These are phyloP conservation scores for Xiphophorus hellerii DNA, from an alignment of 2,113 vertebrate genomes.

Conservation along the genomic window DNA sequence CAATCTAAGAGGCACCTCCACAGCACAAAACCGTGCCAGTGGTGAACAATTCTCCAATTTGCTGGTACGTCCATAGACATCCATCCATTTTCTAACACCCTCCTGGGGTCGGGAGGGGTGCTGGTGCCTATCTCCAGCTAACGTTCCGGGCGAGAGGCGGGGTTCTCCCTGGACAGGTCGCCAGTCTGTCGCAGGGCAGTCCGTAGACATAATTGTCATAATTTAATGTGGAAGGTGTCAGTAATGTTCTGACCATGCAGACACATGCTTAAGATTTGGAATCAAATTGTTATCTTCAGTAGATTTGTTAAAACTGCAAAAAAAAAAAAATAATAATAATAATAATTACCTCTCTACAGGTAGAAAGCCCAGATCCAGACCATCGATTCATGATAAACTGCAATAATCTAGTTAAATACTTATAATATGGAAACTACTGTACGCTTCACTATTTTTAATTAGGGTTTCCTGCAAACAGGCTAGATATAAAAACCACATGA, in stretches of 20 bases:
- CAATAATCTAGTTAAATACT: conserved; percentile 22
- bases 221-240: conserved; percentile 45
- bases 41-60: conserved; percentile 77
- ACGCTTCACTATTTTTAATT: conserved; percentile 8
- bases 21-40: conserved; percentile 66
- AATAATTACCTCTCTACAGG: conserved; percentile 24
- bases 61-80: conserved; percentile 62
- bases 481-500: conserved; percentile 15
- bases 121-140: too few relatives aligned
- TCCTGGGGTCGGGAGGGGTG: too few relatives aligned
- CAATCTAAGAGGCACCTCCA: conserved; percentile 71
- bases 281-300: conserved; percentile 54
- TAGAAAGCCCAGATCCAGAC: conserved; percentile 37
- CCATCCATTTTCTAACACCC: too few relatives aligned
- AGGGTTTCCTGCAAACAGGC: conserved; percentile 39
- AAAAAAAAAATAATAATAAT: background rate
- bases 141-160: too few relatives aligned
- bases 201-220: conserved; percentile 55
- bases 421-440: conserved; percentile 19
- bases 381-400: conserved; percentile 23
- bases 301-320: conserved; percentile 34
- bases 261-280: conserved; percentile 72
- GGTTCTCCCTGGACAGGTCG: too few relatives aligned
- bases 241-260: conserved; percentile 76
- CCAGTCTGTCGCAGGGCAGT: conserved; percentile 7